Percentiles rank a stretch among this genome's conserved stretches.
Conservation (phyloP, 1,140 invertebrate genomes). For the Fopius arisanus region DNA sequence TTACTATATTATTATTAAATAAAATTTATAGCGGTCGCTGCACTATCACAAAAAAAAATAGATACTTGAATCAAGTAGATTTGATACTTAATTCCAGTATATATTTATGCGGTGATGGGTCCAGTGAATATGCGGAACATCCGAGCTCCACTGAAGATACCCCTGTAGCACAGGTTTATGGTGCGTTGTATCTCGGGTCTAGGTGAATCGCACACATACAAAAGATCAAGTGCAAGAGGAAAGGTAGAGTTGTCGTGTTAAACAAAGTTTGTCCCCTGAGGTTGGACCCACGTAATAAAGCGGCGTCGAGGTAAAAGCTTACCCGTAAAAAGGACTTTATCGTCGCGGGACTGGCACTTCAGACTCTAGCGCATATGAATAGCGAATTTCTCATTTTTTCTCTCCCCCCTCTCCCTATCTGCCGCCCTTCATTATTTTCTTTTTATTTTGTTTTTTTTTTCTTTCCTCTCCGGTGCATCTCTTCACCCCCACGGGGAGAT, state of each 20-base stretch:
- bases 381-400: conserved; percentile 14
- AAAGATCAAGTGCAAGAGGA: background rate
- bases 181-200: background rate
- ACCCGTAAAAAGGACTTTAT: conserved; percentile 38
- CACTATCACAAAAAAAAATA: too few relatives aligned
- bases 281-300: conserved; percentile 34
- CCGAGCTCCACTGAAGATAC: background rate
- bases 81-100: too few relatives aligned
- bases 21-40: too few relatives aligned
- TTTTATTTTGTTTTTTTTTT: too few relatives aligned
- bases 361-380: conserved; percentile 30
- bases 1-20: too few relatives aligned
- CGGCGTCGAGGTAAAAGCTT: conserved; percentile 34
- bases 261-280: conserved; percentile 35
- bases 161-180: background rate
- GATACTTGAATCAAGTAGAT: too few relatives aligned
- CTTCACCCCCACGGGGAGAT: background rate
- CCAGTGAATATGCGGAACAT: background rate
- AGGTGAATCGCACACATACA: background rate
- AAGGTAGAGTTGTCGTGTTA: conserved; percentile 24
- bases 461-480: background rate
- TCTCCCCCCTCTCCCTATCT: background rate
- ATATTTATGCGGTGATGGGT: too few relatives aligned
- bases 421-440: background rate
- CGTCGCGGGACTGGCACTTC: conserved; percentile 29